Evolutionary conservation across 2,888 invertebrate species (phyloP).

Genomic region (Lithodes maja): DNA sequence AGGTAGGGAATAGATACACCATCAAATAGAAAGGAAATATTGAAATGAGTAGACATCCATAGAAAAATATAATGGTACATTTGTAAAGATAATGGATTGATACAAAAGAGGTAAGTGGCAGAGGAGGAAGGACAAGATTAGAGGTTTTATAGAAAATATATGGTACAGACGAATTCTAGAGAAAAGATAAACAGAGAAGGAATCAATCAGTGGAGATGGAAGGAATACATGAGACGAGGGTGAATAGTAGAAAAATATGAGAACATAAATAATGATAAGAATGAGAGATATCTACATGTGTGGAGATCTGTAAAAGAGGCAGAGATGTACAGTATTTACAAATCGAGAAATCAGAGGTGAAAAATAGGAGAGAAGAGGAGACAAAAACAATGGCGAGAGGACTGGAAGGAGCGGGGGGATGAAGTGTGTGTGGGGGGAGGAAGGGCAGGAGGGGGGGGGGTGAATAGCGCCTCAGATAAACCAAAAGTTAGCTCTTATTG

Average conservation of each 20-base stretch:
- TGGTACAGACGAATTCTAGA: not conserved
- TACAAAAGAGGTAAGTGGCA: not conserved
- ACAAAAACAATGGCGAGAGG: constrained; percentile 23
- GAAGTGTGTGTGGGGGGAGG: constrained; percentile 6
- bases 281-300: not conserved
- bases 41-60: no score
- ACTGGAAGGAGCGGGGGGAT: constrained; percentile 8
- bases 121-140: not conserved
- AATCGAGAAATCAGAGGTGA: not conserved
- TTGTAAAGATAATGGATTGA: not conserved
- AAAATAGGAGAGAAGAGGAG: not conserved
- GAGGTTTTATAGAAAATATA: not conserved
- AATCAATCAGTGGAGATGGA: not conserved
- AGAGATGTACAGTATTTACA: not conserved
- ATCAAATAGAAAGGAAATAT: no score
- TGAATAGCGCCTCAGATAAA: constrained; percentile 11
- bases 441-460: not conserved
- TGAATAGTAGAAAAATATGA: not conserved
- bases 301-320: no score
- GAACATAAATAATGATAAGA: not conserved
- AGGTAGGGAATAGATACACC: no score
- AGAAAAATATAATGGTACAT: no score
- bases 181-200: not conserved
- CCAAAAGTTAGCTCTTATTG: constrained; percentile 52
- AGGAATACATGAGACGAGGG: not conserved